A percentile compares a stretch with the other conserved stretches of the same genome.
phyloP scores from a whole-genome alignment of 2,888 invertebrate species.

The Drosophila suboccidentalis region DNA sequence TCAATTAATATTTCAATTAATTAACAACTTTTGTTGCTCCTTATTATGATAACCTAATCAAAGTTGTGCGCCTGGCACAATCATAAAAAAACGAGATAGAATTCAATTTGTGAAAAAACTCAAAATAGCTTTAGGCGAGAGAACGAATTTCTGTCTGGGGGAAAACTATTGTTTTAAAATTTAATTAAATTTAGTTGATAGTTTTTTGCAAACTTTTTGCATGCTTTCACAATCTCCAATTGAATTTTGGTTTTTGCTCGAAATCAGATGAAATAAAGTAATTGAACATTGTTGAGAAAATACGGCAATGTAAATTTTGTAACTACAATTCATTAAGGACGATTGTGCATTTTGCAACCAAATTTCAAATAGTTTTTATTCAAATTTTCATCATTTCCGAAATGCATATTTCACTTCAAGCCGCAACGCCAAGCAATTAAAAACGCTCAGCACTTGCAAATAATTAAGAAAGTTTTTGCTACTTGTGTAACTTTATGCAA shows the following conservation, averaged over 20 bases:
- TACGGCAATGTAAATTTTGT: slow-evolving; percentile 3
- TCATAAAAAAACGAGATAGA: background rate
- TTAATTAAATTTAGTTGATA: background rate
- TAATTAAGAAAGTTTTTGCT: slow-evolving; percentile 46
- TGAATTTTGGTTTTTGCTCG: background rate
- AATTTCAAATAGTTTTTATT: slow-evolving; percentile 10
- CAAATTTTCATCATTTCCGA: slow-evolving; percentile 10
- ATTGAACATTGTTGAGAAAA: background rate
- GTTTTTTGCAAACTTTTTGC: background rate
- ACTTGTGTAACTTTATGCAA: slow-evolving; percentile 8
- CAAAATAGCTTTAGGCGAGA: background rate
- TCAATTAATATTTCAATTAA: slow-evolving; percentile 27
- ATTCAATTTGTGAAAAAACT: background rate
- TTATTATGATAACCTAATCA: slow-evolving; percentile 12
- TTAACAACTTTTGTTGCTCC: slow-evolving; percentile 1
- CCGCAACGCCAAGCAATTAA: slow-evolving; percentile 37
- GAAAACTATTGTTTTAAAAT: background rate
- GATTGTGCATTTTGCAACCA: slow-evolving; percentile 7
- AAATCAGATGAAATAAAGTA: background rate
- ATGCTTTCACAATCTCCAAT: background rate
- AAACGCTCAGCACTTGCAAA: slow-evolving; percentile 8
- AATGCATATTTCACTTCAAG: background rate
- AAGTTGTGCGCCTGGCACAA: background rate
- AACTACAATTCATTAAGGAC: slow-evolving; percentile 8
- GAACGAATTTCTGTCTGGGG: background rate